Percentiles rank a stretch among this genome's conserved stretches.
phyloP scores from a whole-genome alignment of 2,113 vertebrate species.

The Tichodroma muraria region DNA sequence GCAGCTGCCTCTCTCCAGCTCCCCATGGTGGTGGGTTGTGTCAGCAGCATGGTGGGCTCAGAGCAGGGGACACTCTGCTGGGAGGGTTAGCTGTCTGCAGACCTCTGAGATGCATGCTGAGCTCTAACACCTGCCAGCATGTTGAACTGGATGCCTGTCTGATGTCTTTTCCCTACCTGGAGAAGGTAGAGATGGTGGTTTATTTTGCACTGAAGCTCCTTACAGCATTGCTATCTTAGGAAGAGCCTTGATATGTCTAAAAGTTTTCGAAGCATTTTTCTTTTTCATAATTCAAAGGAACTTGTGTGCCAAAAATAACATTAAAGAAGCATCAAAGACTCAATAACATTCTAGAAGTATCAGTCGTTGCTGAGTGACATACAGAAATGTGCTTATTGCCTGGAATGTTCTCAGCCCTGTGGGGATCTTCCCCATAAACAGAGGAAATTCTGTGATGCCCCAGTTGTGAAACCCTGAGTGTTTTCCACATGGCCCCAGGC shows the following conservation, averaged over 20 bases:
- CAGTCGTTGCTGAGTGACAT: neutral
- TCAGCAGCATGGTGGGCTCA: rapidly evolving
- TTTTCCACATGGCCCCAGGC: neutral
- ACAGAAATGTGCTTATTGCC: neutral
- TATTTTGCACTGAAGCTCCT: neutral
- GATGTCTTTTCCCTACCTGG: neutral
- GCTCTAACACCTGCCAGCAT: neutral
- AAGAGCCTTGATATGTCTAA: neutral
- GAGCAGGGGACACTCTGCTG: neutral
- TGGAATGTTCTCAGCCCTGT: neutral
- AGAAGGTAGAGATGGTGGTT: neutral
- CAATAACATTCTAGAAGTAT: neutral
- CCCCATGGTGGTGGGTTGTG: rapidly evolving
- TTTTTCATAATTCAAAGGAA: neutral
- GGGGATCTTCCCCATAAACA: neutral
- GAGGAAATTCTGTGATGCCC: neutral
- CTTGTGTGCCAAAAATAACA: neutral
- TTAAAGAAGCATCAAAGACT: neutral
- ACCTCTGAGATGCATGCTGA: rapidly evolving
- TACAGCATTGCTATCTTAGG: neutral
- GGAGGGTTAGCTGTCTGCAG: neutral
- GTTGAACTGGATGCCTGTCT: neutral
- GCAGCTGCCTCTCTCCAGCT: neutral
- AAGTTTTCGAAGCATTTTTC: neutral
- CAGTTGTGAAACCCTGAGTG: neutral